Evolutionary conservation across 2,888 invertebrate genomes (phyloP).

Genomic region (Anthrax anthrax): DNA sequence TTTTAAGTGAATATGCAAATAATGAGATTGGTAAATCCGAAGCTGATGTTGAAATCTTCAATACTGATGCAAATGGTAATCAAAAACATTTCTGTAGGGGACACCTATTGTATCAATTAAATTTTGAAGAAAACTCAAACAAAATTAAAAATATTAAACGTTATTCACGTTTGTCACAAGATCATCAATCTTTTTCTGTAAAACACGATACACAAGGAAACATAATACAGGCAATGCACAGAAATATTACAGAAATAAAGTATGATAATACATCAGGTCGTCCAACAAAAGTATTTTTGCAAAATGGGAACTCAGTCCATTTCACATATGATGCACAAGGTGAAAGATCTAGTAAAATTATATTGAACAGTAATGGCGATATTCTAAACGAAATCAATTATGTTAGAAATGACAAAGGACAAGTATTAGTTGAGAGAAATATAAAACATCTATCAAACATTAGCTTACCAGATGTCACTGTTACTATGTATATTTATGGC

Average conservation of each 20-base stretch:
- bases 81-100: no score
- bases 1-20: no score
- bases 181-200: no score
- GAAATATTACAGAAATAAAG: constrained; percentile 10
- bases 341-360: constrained; percentile 4
- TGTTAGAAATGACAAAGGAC: constrained; percentile 6
- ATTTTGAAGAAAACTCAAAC: no score
- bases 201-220: constrained; percentile 13
- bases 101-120: no score
- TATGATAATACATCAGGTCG: constrained; percentile 13
- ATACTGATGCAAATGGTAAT: constrained; percentile 13
- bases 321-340: constrained; percentile 7
- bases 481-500: no score
- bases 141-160: no score
- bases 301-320: constrained; percentile 1
- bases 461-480: no score
- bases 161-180: no score
- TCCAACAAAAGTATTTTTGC: constrained; percentile 2
- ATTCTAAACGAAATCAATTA: constrained; percentile 5
- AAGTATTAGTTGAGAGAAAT: constrained; percentile 6
- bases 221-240: constrained; percentile 13
- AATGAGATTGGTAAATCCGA: no score
- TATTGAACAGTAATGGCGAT: not conserved
- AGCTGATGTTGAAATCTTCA: constrained; percentile 10
- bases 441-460: no score